Evolutionary conservation across 2,888 invertebrate species (phyloP).

Genomic region (Thalpophila matura): DNA sequence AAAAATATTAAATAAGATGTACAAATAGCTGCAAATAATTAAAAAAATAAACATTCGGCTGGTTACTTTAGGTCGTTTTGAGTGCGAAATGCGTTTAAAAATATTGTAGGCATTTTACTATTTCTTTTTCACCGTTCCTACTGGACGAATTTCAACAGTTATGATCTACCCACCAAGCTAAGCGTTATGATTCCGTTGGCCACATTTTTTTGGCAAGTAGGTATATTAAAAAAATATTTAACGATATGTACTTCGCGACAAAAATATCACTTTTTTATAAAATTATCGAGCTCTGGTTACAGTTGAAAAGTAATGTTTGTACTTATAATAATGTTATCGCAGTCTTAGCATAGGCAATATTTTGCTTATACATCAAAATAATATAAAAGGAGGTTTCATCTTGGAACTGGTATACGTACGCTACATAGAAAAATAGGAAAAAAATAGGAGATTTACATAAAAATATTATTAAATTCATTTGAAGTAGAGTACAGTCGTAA

Average conservation of each 20-base stretch:
- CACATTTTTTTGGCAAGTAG: constrained; percentile 56
- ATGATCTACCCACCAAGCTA: constrained; percentile 36
- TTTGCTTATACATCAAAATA: constrained; percentile 21
- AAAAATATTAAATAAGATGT: no score
- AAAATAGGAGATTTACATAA: no score
- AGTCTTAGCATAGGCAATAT: constrained; percentile 38
- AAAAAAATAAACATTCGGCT: no score
- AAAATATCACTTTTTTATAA: constrained; percentile 39
- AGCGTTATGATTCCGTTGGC: constrained; percentile 48
- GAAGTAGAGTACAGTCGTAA: no score
- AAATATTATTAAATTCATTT: no score
- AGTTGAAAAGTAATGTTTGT: constrained; percentile 11
- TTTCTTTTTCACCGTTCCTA: background rate
- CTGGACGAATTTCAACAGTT: constrained; percentile 1
- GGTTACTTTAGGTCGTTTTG: no score
- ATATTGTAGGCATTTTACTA: no score
- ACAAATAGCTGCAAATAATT: no score
- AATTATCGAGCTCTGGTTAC: constrained; percentile 26
- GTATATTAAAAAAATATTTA: constrained; percentile 49
- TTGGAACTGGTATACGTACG: no score
- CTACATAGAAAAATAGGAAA: no score
- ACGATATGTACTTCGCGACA: constrained; percentile 48
- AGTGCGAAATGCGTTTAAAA: no score
- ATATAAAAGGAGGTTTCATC: constrained; percentile 32
- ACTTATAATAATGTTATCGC: constrained; percentile 14